These are phyloP conservation scores for Odontophorus gujanensis DNA, from an alignment of 2,113 vertebrate species.

Conservation along the genomic window DNA sequence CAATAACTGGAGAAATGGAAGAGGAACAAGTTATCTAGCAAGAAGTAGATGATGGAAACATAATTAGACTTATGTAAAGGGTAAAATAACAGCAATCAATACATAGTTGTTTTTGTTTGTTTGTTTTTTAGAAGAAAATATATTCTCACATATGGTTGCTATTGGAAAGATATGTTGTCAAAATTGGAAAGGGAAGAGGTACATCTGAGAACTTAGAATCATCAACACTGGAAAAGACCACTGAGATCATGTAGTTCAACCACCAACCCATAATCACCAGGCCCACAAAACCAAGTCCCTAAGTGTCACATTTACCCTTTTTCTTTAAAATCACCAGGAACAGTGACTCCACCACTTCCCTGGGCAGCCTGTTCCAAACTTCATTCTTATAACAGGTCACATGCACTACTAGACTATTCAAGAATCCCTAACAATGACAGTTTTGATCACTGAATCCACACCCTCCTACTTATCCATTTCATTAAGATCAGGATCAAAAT, in stretches of 20 bases:
- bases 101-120: background rate
- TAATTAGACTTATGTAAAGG: background rate
- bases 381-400: background rate
- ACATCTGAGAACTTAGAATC: no score
- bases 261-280: no score
- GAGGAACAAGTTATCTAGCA: rapidly evolving
- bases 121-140: background rate
- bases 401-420: background rate
- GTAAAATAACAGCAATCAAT: background rate
- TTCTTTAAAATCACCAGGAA: no score
- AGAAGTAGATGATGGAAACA: background rate
- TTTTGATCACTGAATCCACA: background rate
- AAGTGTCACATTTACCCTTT: no score
- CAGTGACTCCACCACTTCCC: no score
- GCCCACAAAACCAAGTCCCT: no score
- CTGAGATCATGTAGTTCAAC: no score
- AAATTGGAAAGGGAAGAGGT: background rate
- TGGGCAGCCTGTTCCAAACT: background rate
- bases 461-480: background rate
- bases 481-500: background rate
- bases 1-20: background rate
- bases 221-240: no score
- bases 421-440: background rate
- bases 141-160: background rate
- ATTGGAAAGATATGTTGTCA: background rate